Evolutionary conservation across 2,888 invertebrate species (phyloP).

Genomic region (Minunthozetes semirufus): DNA sequence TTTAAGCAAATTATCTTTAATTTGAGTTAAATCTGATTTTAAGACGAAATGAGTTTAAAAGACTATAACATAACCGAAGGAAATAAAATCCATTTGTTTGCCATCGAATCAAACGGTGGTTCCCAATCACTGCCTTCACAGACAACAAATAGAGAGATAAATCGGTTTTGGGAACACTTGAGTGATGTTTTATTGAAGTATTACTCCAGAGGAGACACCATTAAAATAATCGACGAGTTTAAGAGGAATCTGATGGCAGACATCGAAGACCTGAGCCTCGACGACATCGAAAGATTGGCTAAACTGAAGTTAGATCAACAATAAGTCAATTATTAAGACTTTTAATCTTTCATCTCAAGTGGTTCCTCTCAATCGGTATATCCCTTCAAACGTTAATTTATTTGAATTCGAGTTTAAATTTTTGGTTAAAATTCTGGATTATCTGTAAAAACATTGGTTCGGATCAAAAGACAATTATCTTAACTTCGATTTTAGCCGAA

Average conservation of each 20-base stretch:
- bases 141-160: not conserved
- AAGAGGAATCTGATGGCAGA: constrained; percentile 33
- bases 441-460: too few species aligned
- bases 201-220: constrained; percentile 41
- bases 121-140: not conserved
- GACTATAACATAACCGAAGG: constrained; percentile 43
- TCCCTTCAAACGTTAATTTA: too few species aligned
- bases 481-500: too few species aligned
- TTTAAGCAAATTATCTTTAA: not conserved
- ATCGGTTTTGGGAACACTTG: constrained; percentile 40
- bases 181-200: constrained; percentile 41
- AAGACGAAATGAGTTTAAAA: constrained; percentile 41
- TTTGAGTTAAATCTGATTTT: not conserved
- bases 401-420: too few species aligned
- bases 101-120: constrained; percentile 33
- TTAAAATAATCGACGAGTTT: constrained; percentile 42
- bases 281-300: constrained; percentile 43
- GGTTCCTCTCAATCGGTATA: too few species aligned
- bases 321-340: not conserved
- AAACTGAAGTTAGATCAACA: not conserved
- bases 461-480: too few species aligned
- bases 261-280: constrained; percentile 40
- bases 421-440: too few species aligned
- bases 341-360: too few species aligned
- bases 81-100: constrained; percentile 42